A percentile compares a stretch with the other conserved stretches of the same genome.
These are phyloP conservation scores for Gnatocerus cornutus DNA, from an alignment of 2,888 invertebrate genomes.

Conservation along the genomic window DNA sequence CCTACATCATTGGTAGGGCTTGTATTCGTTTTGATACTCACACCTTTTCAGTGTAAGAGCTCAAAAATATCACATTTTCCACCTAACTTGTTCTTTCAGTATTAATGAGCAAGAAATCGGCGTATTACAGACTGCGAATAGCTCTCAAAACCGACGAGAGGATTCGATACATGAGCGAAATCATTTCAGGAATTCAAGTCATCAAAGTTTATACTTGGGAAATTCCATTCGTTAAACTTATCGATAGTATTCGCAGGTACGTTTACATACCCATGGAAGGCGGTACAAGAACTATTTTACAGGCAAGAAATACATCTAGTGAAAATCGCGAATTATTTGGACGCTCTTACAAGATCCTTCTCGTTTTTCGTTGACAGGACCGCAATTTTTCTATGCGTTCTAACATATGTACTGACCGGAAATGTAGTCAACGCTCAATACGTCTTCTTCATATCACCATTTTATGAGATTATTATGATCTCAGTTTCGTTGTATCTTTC, in stretches of 20 bases:
- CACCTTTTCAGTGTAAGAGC: conserved; percentile 67
- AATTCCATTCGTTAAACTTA: conserved; percentile 84
- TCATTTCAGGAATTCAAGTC: conserved; percentile 88
- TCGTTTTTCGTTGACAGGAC: conserved; percentile 87
- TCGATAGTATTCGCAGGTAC: conserved; percentile 82
- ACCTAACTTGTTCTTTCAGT: no score
- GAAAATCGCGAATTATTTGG: conserved; percentile 76
- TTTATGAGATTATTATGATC: conserved; percentile 81
- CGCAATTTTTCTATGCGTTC: conserved; percentile 85
- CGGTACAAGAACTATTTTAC: no score
- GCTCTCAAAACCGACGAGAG: conserved; percentile 92
- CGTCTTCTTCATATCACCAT: conserved; percentile 83
- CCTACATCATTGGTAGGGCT: conserved; percentile 72
- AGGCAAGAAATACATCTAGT: conserved; percentile 80
- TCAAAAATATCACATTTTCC: neutral
- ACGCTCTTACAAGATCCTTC: conserved; percentile 77
- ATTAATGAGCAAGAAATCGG: conserved; percentile 83
- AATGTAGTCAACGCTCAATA: conserved; percentile 73
- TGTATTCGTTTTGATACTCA: conserved; percentile 69
- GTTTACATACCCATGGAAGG: conserved; percentile 51
- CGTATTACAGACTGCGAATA: conserved; percentile 81
- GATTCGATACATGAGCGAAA: conserved; percentile 93
- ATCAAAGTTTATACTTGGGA: conserved; percentile 97
- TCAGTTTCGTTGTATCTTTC: conserved; percentile 79
- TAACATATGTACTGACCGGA: conserved; percentile 82